Evolutionary conservation across 2,888 invertebrate genomes (phyloP).

Genomic region (Heliconius hortense): DNA sequence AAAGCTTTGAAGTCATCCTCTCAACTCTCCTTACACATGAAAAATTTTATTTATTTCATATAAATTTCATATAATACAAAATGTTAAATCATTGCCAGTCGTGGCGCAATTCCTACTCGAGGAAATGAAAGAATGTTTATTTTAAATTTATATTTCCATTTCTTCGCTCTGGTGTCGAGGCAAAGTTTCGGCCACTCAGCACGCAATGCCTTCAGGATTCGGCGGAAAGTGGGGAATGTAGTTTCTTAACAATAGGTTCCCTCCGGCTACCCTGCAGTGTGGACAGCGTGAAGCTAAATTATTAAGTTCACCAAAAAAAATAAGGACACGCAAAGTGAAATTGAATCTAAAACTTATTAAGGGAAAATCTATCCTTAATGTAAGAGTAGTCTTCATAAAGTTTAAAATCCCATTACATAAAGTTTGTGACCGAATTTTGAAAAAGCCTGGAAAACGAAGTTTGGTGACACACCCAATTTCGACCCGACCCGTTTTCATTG

Average conservation of each 20-base stretch:
- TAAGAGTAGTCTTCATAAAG: not conserved
- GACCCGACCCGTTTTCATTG: not conserved
- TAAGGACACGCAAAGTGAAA: not conserved
- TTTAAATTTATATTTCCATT: too few species aligned
- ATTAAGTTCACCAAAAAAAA: not conserved
- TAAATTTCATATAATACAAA: not conserved
- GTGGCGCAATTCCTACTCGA: too few species aligned
- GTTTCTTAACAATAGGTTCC: too few species aligned
- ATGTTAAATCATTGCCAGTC: not conserved
- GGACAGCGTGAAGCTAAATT: too few species aligned
- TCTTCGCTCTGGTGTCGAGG: too few species aligned
- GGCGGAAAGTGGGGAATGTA: too few species aligned
- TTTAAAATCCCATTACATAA: constrained; percentile 14
- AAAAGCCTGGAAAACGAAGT: not conserved
- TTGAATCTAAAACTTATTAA: not conserved
- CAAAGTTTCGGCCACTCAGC: too few species aligned
- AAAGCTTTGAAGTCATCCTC: not conserved
- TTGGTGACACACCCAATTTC: constrained; percentile 7
- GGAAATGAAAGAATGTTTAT: too few species aligned
- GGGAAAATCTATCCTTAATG: not conserved
- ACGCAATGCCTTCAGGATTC: too few species aligned
- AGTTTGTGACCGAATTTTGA: constrained; percentile 9
- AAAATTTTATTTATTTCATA: not conserved
- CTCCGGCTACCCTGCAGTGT: too few species aligned
- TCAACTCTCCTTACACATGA: not conserved